phyloP scores from a whole-genome alignment of 2,888 invertebrate species.

The Druceiella hillmani region DNA sequence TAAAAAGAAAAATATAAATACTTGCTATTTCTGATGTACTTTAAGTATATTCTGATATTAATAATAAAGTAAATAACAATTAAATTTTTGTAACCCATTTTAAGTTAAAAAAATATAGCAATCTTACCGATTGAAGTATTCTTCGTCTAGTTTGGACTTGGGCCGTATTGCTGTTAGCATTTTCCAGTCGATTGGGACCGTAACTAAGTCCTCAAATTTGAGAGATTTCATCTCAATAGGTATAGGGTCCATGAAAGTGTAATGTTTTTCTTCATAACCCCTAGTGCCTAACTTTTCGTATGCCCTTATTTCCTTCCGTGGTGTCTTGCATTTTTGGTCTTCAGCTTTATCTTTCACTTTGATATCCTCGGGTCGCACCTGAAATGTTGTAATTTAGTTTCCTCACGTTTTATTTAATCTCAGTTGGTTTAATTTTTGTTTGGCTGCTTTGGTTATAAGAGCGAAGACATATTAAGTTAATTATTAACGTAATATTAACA shows the following conservation, averaged over 20 bases:
- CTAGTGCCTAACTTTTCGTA: conserved; percentile 59
- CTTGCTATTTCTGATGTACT: no score
- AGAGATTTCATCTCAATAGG: conserved; percentile 76
- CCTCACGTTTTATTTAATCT: no score
- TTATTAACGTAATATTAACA: no score
- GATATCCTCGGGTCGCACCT: conserved; percentile 70
- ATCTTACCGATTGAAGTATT: conserved; percentile 75
- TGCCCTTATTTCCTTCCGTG: conserved; percentile 64
- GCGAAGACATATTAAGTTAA: no score
- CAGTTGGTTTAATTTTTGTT: no score
- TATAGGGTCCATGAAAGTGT: conserved; percentile 65
- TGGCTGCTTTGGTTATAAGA: no score
- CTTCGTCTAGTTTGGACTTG: conserved; percentile 77
- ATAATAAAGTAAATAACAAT: no score
- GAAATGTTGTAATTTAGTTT: no score
- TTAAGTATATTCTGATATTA: no score
- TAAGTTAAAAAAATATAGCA: no score
- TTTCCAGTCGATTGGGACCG: conserved; percentile 87
- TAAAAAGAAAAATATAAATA: no score
- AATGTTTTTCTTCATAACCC: conserved; percentile 51
- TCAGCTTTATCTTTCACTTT: conserved; percentile 65
- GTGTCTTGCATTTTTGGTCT: conserved; percentile 68
- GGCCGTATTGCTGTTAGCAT: conserved; percentile 88
- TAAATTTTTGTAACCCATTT: no score
- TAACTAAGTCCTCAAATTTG: conserved; percentile 70